Evolutionary conservation across 2,888 invertebrate genomes (phyloP).

Genomic region (Caenorhabditis afra): DNA sequence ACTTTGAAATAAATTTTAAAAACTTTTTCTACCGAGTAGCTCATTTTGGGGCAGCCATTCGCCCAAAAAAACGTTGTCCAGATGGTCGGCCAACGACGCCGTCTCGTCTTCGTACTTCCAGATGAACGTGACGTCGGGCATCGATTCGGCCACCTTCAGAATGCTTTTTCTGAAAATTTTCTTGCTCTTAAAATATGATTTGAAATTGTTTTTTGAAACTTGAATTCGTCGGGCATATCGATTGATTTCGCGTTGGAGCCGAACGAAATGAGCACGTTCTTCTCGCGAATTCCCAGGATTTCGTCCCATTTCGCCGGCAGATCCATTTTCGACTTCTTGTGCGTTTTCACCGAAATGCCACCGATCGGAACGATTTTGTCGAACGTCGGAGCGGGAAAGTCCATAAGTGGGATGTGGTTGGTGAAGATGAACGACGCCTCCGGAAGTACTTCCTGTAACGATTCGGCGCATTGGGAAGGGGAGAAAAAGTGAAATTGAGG

Average conservation of each 20-base stretch:
- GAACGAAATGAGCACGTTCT: slow-evolving; percentile 45
- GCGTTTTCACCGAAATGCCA: slow-evolving; percentile 47
- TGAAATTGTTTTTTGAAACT: slow-evolving; percentile 17
- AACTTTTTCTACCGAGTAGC: slow-evolving; percentile 62
- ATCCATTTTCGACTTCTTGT: slow-evolving; percentile 17
- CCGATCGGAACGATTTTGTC: slow-evolving; percentile 54
- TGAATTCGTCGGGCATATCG: slow-evolving; percentile 43
- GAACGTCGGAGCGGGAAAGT: slow-evolving; percentile 47
- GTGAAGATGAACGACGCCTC: slow-evolving; percentile 48
- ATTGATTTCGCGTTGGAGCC: slow-evolving; percentile 32
- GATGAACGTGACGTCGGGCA: slow-evolving; percentile 65
- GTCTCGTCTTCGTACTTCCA: slow-evolving; percentile 68
- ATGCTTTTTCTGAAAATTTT: slow-evolving; percentile 43
- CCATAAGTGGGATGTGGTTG: slow-evolving; percentile 45
- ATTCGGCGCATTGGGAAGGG: too few species aligned
- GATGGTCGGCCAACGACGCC: slow-evolving; percentile 34
- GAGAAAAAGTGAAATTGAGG: too few species aligned
- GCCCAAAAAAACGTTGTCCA: slow-evolving; percentile 61
- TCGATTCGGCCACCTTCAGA: slow-evolving; percentile 38
- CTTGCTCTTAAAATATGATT: not conserved
- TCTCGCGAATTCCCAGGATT: slow-evolving; percentile 23
- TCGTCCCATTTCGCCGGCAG: slow-evolving; percentile 37
- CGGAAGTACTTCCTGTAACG: slow-evolving; percentile 36
- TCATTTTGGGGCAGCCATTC: slow-evolving; percentile 71
- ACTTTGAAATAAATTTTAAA: too few species aligned